Percentiles rank a stretch among this genome's conserved stretches.
phyloP scores from a whole-genome alignment of 2,113 vertebrate genomes.

The Calidris pygmaea region DNA sequence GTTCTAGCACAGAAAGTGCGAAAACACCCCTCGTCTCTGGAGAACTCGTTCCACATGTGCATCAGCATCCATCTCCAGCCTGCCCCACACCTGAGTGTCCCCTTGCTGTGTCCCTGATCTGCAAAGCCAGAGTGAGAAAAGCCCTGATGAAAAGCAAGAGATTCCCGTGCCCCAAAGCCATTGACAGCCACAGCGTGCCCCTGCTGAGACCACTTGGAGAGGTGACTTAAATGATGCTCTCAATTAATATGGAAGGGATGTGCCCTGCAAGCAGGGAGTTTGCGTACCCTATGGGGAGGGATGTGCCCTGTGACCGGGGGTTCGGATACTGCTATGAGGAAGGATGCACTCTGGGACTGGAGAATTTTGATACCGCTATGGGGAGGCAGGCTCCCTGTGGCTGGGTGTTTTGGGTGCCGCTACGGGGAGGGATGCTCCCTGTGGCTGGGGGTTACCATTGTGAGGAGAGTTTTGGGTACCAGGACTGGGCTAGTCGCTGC shows the following conservation, averaged over 20 bases:
- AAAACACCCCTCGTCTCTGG: accelerated
- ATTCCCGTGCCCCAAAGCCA: background rate
- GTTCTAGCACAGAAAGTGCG: background rate
- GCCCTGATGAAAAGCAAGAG: background rate
- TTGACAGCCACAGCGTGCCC: background rate
- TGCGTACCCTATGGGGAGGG: background rate
- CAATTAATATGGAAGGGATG: background rate
- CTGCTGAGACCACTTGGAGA: background rate
- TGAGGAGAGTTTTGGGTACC: background rate
- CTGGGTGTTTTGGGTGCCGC: too few species aligned
- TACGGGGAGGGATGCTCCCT: too few species aligned
- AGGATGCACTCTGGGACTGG: too few species aligned
- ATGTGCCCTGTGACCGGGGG: background rate
- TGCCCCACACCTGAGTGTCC: background rate
- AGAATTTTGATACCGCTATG: too few species aligned
- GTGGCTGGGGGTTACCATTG: background rate
- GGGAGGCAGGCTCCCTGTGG: too few species aligned
- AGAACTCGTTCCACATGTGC: background rate
- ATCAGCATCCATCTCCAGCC: background rate
- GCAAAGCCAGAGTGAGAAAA: background rate
- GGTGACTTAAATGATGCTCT: background rate
- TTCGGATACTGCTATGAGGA: too few species aligned
- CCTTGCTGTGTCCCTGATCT: accelerated
- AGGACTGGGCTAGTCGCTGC: too few species aligned
- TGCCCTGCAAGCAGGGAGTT: accelerated